phyloP scores from a whole-genome alignment of 2,797 vertebrate species.

The Toxotes lorentzi region DNA sequence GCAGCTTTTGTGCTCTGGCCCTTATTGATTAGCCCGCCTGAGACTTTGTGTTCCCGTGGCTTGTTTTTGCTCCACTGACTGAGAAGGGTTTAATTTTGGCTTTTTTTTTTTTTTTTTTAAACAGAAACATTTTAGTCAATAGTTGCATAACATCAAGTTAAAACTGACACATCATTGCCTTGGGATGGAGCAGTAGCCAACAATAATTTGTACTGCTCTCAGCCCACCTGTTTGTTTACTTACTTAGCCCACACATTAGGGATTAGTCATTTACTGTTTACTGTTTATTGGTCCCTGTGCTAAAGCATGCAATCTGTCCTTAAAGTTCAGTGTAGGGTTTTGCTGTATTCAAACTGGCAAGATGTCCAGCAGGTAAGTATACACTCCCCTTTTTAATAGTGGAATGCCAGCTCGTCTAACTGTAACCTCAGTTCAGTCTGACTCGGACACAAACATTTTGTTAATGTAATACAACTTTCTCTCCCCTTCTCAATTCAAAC shows the following conservation, averaged over 20 bases:
- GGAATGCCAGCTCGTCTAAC: constrained; percentile 60
- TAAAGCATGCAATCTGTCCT: constrained; percentile 82
- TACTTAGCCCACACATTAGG: constrained; percentile 65
- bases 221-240: constrained; percentile 81
- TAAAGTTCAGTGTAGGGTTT: constrained; percentile 78
- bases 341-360: constrained; percentile 65
- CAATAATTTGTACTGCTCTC: constrained; percentile 76
- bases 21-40: constrained; percentile 65
- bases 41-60: constrained; percentile 59
- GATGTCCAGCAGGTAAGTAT: constrained; percentile 68
- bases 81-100: constrained; percentile 48
- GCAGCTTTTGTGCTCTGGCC: constrained; percentile 48
- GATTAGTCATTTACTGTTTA: constrained; percentile 79
- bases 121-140: constrained; percentile 52
- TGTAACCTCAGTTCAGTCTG: constrained; percentile 25
- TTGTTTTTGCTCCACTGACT: constrained; percentile 61
- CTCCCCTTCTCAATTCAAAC: constrained; percentile 1
- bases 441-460: constrained; percentile 14
- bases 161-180: constrained; percentile 80
- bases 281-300: constrained; percentile 70
- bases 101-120: constrained; percentile 3
- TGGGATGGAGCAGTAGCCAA: constrained; percentile 73
- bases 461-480: constrained; percentile 6
- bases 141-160: constrained; percentile 77
- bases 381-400: constrained; percentile 14